phyloP scores from a whole-genome alignment of 2,113 vertebrate species.

The Leptocoma aspasia region DNA sequence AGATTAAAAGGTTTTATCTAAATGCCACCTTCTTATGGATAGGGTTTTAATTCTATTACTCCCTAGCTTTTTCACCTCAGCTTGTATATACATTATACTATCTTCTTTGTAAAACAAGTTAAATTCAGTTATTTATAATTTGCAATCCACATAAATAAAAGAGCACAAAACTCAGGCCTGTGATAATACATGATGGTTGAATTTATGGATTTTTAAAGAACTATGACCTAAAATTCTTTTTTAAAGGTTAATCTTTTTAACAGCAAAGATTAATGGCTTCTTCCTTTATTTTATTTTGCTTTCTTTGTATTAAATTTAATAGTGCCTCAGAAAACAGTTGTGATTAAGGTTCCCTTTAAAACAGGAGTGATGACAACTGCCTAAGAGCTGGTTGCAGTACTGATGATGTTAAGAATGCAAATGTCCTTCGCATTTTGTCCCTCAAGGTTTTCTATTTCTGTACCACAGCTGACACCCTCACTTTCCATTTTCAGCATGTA shows the following conservation, averaged over 20 bases:
- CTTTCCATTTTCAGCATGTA: neutral
- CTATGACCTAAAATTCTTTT: neutral
- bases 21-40: neutral
- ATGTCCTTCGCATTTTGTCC: neutral
- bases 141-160: neutral
- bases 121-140: neutral
- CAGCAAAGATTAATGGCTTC: neutral
- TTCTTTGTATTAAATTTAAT: neutral
- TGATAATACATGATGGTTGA: neutral
- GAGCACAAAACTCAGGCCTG: neutral
- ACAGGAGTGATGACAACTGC: neutral
- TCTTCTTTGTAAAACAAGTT: neutral
- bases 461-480: neutral
- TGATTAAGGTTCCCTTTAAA: neutral
- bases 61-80: neutral
- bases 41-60: neutral
- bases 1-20: neutral
- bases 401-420: neutral
- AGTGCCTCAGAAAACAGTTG: neutral
- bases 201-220: neutral
- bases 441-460: conserved; percentile 37
- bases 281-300: neutral
- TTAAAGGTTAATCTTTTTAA: neutral
- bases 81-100: neutral
- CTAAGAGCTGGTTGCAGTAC: neutral